phyloP scores from a whole-genome alignment of 2,888 invertebrate species.

The Drosophila mettleri region DNA sequence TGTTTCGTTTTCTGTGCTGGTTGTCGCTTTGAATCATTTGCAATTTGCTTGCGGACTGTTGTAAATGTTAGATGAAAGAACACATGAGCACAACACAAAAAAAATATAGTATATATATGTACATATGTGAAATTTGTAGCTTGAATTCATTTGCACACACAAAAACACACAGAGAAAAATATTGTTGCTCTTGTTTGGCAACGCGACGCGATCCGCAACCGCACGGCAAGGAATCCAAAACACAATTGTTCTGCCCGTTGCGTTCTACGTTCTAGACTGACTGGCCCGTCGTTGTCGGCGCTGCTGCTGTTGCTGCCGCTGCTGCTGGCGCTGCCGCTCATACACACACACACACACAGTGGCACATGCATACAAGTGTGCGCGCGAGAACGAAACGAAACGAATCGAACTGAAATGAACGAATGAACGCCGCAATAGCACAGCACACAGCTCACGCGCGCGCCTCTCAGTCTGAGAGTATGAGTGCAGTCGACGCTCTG shows the following conservation, averaged over 20 bases:
- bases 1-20: slow-evolving; percentile 10
- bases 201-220: slow-evolving; percentile 80
- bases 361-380: slow-evolving; percentile 13
- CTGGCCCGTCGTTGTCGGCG: slow-evolving; percentile 55
- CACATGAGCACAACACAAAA: slow-evolving; percentile 46
- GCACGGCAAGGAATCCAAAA: slow-evolving; percentile 84
- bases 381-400: slow-evolving; percentile 56
- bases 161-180: slow-evolving; percentile 43
- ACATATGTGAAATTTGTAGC: slow-evolving; percentile 26
- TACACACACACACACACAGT: slow-evolving; percentile 40
- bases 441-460: slow-evolving; percentile 35
- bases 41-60: slow-evolving; percentile 19
- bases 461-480: slow-evolving; percentile 61
- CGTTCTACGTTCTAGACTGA: slow-evolving; percentile 84
- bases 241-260: slow-evolving; percentile 83
- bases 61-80: slow-evolving; percentile 28
- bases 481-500: slow-evolving; percentile 65
- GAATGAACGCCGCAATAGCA: slow-evolving; percentile 50
- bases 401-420: slow-evolving; percentile 55
- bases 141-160: slow-evolving; percentile 57
- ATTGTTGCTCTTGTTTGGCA: slow-evolving; percentile 50
- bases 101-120: slow-evolving; percentile 34
- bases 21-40: slow-evolving; percentile 3
- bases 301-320: slow-evolving; percentile 32
- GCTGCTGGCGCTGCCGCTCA: slow-evolving; percentile 39